Evolutionary conservation across 92 coral and sea anemone species (phyloP).

Genomic region (Heliopora coerulea): DNA sequence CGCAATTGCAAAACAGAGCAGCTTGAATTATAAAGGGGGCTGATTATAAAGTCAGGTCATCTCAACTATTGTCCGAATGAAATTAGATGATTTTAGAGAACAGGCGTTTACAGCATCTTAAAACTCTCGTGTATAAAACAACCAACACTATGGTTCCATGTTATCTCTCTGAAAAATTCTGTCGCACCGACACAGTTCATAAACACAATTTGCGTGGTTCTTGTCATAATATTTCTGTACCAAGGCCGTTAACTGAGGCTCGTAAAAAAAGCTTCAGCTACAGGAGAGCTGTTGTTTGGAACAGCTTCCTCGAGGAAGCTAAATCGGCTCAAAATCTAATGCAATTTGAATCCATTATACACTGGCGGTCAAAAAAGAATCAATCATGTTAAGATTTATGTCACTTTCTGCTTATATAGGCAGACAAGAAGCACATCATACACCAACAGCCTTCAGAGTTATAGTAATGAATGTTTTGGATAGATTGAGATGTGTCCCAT

Average conservation of each 20-base stretch:
- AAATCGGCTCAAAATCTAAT: too few species aligned
- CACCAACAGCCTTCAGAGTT: too few species aligned
- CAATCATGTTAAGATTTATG: too few species aligned
- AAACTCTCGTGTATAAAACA: conserved; percentile 3
- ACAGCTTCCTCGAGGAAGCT: background rate
- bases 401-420: too few species aligned
- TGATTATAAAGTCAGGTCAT: background rate
- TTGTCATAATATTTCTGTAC: background rate
- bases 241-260: conserved; percentile 6
- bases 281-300: background rate
- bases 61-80: background rate
- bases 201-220: background rate
- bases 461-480: too few species aligned
- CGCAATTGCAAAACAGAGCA: conserved; percentile 1
- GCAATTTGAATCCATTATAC: too few species aligned
- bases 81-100: background rate
- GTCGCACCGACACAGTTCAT: background rate
- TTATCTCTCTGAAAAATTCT: background rate
- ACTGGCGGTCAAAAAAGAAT: too few species aligned
- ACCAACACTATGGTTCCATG: background rate
- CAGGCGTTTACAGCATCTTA: background rate
- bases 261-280: background rate
- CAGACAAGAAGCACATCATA: too few species aligned
- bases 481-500: too few species aligned
- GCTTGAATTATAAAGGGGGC: background rate